Evolutionary conservation across 2,113 vertebrate species (phyloP).

Genomic region (Gulo gulo): DNA sequence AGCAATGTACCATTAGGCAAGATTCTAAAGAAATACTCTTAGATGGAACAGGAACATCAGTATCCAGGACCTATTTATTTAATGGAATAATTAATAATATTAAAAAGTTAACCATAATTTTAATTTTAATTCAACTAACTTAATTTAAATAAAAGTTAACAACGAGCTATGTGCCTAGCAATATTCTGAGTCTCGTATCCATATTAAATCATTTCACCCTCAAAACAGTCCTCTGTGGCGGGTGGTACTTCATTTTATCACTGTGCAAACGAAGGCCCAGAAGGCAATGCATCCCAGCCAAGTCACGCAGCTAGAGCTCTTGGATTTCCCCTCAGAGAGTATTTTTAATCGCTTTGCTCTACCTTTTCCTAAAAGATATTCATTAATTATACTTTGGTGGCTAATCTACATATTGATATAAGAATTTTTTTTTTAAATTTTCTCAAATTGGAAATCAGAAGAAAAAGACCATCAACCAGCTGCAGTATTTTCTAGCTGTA

Average conservation of each 20-base stretch:
- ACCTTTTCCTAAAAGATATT: background rate
- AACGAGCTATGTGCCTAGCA: background rate
- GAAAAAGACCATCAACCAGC: background rate
- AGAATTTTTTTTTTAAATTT: background rate
- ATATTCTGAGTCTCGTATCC: background rate
- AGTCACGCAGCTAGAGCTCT: too few relatives aligned
- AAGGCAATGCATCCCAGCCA: too few relatives aligned
- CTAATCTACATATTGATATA: background rate
- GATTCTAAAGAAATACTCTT: background rate
- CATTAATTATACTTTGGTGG: background rate
- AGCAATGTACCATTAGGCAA: background rate
- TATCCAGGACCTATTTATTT: background rate
- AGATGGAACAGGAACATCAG: background rate
- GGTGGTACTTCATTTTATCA: background rate
- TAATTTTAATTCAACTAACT: background rate
- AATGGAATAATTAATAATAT: background rate
- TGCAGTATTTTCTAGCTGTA: background rate
- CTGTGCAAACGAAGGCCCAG: background rate
- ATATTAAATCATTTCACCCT: background rate
- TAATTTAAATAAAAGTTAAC: background rate
- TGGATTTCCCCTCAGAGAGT: background rate
- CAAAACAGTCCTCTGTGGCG: background rate
- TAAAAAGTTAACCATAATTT: background rate
- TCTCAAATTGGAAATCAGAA: background rate
- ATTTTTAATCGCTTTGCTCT: background rate